Conservation (phyloP, 2,113 vertebrate species). For the Boulengerochromis microlepis region DNA sequence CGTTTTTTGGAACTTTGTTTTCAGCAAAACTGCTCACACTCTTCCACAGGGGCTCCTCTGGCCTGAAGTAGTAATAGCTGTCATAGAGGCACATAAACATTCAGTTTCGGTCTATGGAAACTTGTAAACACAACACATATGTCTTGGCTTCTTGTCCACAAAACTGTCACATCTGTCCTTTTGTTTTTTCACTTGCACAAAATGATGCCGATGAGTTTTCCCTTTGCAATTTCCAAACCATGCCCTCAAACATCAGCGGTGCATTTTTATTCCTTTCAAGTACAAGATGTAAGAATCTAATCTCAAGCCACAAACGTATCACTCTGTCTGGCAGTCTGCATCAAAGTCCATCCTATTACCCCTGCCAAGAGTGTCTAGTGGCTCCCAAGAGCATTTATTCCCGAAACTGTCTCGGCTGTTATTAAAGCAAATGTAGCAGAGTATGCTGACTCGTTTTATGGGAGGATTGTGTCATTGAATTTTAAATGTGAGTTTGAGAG, state of each 20-base stretch:
- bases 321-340: background rate
- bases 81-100: background rate
- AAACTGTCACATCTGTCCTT: background rate
- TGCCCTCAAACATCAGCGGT: background rate
- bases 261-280: background rate
- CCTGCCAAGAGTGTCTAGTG: conserved; percentile 12
- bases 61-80: background rate
- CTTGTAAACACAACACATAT: background rate
- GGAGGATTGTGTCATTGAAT: background rate
- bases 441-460: background rate
- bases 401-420: background rate
- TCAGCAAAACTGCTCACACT: background rate
- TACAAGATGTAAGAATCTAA: background rate
- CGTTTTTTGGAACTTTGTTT: background rate
- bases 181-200: background rate
- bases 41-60: background rate
- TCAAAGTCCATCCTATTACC: background rate
- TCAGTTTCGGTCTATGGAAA: background rate
- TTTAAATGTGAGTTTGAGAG: background rate
- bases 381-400: background rate
- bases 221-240: background rate
- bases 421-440: background rate
- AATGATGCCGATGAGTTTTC: background rate
- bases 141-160: background rate
- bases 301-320: background rate